phyloP scores from a whole-genome alignment of 2,113 vertebrate genomes.

The Dromaius novaehollandiae region DNA sequence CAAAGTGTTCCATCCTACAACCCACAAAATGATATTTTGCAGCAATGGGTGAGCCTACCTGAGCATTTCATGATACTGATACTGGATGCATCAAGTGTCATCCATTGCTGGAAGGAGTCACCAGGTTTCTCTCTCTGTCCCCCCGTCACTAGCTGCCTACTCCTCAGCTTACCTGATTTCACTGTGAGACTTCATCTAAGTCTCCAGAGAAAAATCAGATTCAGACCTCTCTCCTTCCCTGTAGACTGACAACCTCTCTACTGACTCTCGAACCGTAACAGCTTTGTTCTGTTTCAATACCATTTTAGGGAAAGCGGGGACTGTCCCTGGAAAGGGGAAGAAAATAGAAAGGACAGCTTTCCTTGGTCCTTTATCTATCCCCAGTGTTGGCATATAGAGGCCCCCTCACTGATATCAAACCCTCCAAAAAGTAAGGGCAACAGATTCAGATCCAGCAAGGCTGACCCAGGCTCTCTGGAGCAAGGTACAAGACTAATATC shows the following conservation, averaged over 20 bases:
- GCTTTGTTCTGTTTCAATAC: not conserved
- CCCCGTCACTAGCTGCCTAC: not conserved
- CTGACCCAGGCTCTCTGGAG: not conserved
- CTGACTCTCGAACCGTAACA: too few species aligned
- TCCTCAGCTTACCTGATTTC: not conserved
- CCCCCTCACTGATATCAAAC: not conserved
- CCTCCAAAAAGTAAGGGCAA: not conserved
- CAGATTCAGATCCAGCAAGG: not conserved
- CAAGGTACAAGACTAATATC: not conserved
- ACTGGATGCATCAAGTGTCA: not conserved
- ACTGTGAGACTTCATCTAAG: not conserved
- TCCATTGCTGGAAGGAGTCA: not conserved
- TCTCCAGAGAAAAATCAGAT: not conserved
- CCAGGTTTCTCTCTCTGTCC: not conserved
- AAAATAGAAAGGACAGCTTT: not conserved
- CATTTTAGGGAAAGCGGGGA: not conserved
- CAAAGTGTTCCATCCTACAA: not conserved
- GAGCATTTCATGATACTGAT: too few species aligned
- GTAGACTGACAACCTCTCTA: not conserved
- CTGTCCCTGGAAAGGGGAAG: not conserved
- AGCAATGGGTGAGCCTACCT: not conserved
- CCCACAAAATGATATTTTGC: not conserved
- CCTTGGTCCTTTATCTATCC: not conserved
- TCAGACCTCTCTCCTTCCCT: not conserved
- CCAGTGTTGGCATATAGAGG: not conserved